phyloP scores from a whole-genome alignment of 2,888 invertebrate genomes.

The Rapana venosa region DNA sequence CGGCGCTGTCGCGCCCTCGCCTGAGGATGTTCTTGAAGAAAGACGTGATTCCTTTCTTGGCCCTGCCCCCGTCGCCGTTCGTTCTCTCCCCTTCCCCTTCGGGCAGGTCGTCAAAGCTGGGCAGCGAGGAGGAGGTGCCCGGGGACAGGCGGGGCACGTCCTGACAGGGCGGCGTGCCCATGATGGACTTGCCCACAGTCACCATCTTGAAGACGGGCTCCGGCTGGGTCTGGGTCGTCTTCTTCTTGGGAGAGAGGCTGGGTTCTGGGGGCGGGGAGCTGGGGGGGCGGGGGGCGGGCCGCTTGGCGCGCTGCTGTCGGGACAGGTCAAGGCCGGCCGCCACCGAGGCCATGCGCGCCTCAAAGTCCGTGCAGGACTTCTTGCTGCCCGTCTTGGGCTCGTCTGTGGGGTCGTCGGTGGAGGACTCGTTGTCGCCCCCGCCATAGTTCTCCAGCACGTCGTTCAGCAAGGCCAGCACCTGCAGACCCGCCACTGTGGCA shows the following conservation, averaged over 20 bases:
- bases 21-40: constrained; percentile 68
- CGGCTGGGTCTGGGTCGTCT: constrained; percentile 45
- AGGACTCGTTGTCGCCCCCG: constrained; percentile 47
- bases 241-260: constrained; percentile 52
- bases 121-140: neutral
- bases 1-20: constrained; percentile 56
- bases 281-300: constrained; percentile 68
- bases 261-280: constrained; percentile 63
- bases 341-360: constrained; percentile 67
- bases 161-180: constrained; percentile 47
- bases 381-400: constrained; percentile 28
- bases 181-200: constrained; percentile 64
- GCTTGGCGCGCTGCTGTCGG: constrained; percentile 59
- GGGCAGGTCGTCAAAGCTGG: constrained; percentile 42
- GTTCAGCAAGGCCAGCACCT: constrained; percentile 65
- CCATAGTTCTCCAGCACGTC: constrained; percentile 62
- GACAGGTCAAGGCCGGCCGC: constrained; percentile 66
- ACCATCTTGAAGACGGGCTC: constrained; percentile 72
- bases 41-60: constrained; percentile 64
- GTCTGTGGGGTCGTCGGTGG: constrained; percentile 45
- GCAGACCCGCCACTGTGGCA: constrained; percentile 60
- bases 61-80: constrained; percentile 51
- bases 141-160: constrained; percentile 26
- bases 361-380: constrained; percentile 63
- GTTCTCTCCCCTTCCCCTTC: constrained; percentile 19